A percentile compares a stretch with the other conserved stretches of the same genome.
phyloP scores from a whole-genome alignment of 2,797 vertebrate species.

The Rousettus madagascariensis region DNA sequence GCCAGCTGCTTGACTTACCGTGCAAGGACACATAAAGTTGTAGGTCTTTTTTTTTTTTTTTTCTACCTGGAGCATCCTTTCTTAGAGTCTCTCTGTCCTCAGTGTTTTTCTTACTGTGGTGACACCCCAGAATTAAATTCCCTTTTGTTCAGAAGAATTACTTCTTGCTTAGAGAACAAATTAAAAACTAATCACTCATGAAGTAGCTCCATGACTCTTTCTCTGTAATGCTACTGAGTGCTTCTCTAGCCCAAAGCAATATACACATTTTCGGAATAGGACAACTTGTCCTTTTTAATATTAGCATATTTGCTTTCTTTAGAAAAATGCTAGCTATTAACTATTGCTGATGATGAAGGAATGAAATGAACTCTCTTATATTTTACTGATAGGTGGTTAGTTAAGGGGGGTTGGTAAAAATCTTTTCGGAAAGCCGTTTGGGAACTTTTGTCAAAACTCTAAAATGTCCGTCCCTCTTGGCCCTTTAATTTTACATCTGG shows the following conservation, averaged over 20 bases:
- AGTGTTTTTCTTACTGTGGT: neutral
- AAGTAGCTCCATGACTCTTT: neutral
- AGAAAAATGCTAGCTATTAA: neutral
- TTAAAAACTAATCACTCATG: neutral
- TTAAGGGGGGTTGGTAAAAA: neutral
- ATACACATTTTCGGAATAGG: neutral
- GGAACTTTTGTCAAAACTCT: neutral
- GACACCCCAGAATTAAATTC: neutral
- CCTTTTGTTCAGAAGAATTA: neutral
- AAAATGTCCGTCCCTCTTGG: neutral
- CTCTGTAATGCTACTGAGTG: accelerated
- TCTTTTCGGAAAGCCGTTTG: neutral
- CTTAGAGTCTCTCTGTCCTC: neutral
- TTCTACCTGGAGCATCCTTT: neutral
- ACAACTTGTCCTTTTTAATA: neutral
- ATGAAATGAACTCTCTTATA: neutral
- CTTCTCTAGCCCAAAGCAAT: accelerated
- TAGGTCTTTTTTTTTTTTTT: neutral
- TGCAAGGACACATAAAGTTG: accelerated
- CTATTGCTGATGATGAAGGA: neutral
- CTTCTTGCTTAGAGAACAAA: neutral
- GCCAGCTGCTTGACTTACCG: neutral
- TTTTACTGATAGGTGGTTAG: neutral
- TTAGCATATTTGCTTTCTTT: neutral
- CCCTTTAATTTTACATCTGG: neutral